Base-by-base conservation (phyloP, 2,113 vertebrate species). In the Trematocara unimaculatum region DNA sequence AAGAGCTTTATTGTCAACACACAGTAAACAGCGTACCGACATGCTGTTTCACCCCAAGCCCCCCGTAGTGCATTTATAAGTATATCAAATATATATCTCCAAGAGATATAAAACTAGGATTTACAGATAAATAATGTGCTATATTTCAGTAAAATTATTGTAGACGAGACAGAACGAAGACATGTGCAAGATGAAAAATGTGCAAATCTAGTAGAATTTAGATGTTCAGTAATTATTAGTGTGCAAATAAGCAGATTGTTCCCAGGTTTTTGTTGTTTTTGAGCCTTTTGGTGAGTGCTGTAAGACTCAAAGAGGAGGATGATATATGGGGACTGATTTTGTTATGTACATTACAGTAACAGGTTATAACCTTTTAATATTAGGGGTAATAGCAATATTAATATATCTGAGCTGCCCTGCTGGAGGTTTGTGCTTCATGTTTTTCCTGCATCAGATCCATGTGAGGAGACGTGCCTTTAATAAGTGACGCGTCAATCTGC, bases 401-500 rank as follows among this genome's bases (percentile, higher is more conserved):
- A 31, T 62, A 62, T 18, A 62, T 62, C 60, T 38, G 60, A 64
- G 60, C 31, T 2, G 17, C 31, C 20, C 20, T 7, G 54, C 20
- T 23, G 20, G 20, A 55, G 11, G 54, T 26, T 14, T 55, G 54
- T 13, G 54, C 53, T 20, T 54, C 29, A 11, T 29, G 23, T 8
- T 58, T 58, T 13, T 58, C 31, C 70, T 35, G 49, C 49, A 47
- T 84, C 74, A 3, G 79, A 31, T 74, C 40, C 64, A 51, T 58
- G 72, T 53, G 12, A 42, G 29, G 23, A 79, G 80, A 40, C 45
- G 64, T 77, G 31, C 40, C 60, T 23, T 64, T 67, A 86, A 86
- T 92, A 84, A 84, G 79, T 74, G 87, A 82, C 88, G 60, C 91
- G 85, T 93, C 81, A 87, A 14, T 85, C 86, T 67, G 13, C 83